Percentiles rank a stretch among this genome's conserved stretches.
phyloP scores from a whole-genome alignment of 2,113 vertebrate species.

The Lophura nycthemera region DNA sequence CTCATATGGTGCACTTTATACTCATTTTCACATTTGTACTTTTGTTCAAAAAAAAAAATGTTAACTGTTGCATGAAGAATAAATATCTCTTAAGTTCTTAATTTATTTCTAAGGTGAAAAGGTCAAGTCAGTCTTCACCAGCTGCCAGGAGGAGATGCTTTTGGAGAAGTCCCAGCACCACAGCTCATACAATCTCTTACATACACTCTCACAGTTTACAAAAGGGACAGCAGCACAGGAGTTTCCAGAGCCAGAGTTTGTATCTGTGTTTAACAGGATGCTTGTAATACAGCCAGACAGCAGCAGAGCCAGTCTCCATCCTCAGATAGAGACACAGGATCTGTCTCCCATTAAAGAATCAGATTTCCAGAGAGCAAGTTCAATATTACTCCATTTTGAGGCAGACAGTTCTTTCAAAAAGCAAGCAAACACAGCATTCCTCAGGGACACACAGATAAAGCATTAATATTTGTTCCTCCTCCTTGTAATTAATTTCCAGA shows the following conservation, averaged over 20 bases:
- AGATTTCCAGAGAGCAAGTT: not conserved
- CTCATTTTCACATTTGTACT: not conserved
- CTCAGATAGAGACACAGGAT: not conserved
- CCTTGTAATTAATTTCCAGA: not conserved
- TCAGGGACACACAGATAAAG: not conserved
- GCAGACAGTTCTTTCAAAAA: not conserved
- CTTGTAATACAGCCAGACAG: not conserved
- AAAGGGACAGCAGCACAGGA: not conserved
- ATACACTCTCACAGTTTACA: not conserved
- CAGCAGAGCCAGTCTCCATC: not conserved
- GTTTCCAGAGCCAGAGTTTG: not conserved
- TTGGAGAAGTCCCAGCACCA: not conserved
- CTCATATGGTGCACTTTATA: not conserved
- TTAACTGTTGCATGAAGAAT: constrained; percentile 2
- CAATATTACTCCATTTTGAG: not conserved
- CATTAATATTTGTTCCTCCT: not conserved
- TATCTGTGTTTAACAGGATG: not conserved
- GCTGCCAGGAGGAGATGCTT: not conserved
- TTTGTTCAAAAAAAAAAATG: not conserved
- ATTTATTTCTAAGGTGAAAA: constrained; percentile 26
- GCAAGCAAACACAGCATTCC: not conserved
- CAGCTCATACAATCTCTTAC: not conserved
- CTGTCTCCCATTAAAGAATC: not conserved
- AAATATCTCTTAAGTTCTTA: not conserved
- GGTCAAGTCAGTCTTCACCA: not conserved